Conservation (phyloP, 1,140 invertebrate species). For the Nautilus pompilius region DNA sequence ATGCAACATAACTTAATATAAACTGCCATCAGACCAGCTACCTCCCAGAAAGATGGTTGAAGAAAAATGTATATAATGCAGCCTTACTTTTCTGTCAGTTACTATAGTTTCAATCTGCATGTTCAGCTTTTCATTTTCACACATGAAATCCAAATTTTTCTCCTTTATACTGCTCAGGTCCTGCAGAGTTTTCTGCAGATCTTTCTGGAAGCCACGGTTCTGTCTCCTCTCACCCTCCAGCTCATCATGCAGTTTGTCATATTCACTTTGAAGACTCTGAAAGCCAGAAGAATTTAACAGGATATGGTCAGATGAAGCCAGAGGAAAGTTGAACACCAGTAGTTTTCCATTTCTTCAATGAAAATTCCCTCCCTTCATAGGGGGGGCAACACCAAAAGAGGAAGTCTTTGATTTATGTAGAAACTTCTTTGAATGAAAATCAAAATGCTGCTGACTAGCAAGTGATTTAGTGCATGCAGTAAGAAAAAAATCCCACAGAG, state of each 20-base stretch:
- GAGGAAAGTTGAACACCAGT: too few species aligned
- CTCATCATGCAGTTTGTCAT: slow-evolving; percentile 60
- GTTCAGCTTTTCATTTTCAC: slow-evolving; percentile 43
- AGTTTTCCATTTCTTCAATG: too few species aligned
- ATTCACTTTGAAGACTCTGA: slow-evolving; percentile 59
- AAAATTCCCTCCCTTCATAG: too few species aligned
- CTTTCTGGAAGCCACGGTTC: slow-evolving; percentile 18
- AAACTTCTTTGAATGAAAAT: too few species aligned
- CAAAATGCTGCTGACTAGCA: too few species aligned
- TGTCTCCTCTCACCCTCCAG: slow-evolving; percentile 43
- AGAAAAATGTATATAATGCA: not conserved
- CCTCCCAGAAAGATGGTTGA: too few species aligned
- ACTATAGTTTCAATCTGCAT: slow-evolving; percentile 21
- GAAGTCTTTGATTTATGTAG: too few species aligned
- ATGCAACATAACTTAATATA: not conserved
- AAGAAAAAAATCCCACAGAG: too few species aligned
- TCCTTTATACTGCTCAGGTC: slow-evolving; percentile 56
- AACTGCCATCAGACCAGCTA: not conserved
- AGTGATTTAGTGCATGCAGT: too few species aligned
- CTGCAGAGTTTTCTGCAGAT: slow-evolving; percentile 48
- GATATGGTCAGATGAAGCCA: too few species aligned
- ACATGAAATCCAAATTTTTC: slow-evolving; percentile 51
- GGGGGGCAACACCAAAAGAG: too few species aligned
- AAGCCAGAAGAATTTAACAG: not conserved
- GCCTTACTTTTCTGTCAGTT: slow-evolving; percentile 29